phyloP scores from a whole-genome alignment of 2,113 vertebrate species.

The Turnix velox region DNA sequence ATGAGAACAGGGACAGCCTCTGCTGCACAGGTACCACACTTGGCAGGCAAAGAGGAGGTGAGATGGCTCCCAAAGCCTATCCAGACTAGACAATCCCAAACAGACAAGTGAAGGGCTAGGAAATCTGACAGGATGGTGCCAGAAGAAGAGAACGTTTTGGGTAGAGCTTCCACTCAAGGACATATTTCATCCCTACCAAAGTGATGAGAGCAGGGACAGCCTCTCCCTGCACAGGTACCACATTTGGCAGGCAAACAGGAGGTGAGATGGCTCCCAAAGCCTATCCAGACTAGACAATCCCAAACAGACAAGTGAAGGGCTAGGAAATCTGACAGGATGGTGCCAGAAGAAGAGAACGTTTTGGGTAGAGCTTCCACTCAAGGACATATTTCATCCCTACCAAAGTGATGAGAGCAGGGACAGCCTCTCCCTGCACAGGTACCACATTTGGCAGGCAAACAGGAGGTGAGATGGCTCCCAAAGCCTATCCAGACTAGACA shows the following conservation, averaged over 20 bases:
- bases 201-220: accelerated
- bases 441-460: background rate
- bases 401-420: accelerated
- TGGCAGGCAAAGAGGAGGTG: background rate
- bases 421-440: accelerated
- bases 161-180: background rate
- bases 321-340: no score
- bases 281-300: background rate
- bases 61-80: background rate
- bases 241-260: background rate
- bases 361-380: background rate
- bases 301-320: background rate
- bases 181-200: accelerated
- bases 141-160: background rate
- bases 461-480: background rate
- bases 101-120: background rate
- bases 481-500: background rate
- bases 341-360: background rate
- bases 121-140: no score
- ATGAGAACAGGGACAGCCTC: accelerated
- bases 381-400: accelerated
- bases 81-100: background rate
- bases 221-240: accelerated
- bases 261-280: background rate
- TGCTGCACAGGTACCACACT: accelerated